phyloP scores from a whole-genome alignment of 2,113 vertebrate genomes.

The Platichthys flesus region DNA sequence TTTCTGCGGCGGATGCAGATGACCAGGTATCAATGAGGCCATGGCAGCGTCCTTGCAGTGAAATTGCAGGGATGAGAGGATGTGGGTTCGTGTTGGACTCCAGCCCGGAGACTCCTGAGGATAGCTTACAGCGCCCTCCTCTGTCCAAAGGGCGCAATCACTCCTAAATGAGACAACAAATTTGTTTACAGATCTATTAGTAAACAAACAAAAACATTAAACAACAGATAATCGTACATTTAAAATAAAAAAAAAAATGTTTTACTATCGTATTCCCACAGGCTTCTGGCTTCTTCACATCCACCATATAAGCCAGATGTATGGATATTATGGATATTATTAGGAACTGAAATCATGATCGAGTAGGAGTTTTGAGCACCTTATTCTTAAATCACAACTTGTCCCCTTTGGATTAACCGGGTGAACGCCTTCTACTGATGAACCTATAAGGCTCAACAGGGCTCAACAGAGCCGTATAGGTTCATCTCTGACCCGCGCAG shows the following conservation, averaged over 20 bases:
- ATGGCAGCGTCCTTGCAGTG: slow-evolving; percentile 44
- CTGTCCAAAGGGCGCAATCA: slow-evolving; percentile 6
- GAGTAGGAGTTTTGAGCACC: too few species aligned
- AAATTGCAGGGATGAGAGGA: slow-evolving; percentile 50
- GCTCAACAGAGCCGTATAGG: too few species aligned
- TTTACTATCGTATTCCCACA: background rate
- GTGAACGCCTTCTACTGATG: too few species aligned
- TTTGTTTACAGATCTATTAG: too few species aligned
- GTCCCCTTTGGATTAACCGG: too few species aligned
- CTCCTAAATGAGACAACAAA: background rate
- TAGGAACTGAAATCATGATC: too few species aligned
- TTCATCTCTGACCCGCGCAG: too few species aligned
- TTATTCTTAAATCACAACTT: too few species aligned
- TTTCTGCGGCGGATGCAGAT: slow-evolving; percentile 45
- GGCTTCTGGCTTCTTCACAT: background rate
- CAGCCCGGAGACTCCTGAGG: background rate
- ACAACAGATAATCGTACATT: background rate
- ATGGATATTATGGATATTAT: too few species aligned
- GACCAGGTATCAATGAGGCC: slow-evolving; percentile 39
- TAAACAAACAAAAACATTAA: background rate
- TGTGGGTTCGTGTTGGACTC: slow-evolving; percentile 23
- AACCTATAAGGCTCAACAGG: too few species aligned
- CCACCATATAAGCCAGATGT: too few species aligned
- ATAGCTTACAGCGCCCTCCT: slow-evolving; percentile 55
- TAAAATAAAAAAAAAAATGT: background rate